Evolutionary conservation across 1,140 invertebrate genomes (phyloP), one percentile per base, ranked within the genome.

Genomic region (Heterodera schachtii): DNA sequence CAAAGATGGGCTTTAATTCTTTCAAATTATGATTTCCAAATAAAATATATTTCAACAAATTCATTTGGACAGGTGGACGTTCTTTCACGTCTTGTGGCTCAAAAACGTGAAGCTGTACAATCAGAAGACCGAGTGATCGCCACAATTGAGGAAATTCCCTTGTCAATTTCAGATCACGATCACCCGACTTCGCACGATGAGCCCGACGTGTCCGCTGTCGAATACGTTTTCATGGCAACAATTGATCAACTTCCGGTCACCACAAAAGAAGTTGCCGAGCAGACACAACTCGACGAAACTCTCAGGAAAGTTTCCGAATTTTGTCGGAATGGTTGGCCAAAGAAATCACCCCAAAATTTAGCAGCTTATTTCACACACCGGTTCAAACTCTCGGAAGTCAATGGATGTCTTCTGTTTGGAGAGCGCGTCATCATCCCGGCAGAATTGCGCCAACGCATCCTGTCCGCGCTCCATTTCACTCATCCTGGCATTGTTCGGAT

Each of bases 381-480:
- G 8, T 16, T 16, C 57, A 60, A 60, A 46, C 13, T 79, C 6
- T 79, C 64, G 7, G 67, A 74, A 49, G 49, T 79, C 4, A 7
- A 80, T 3, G 46, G 43, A 13, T 78, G 57, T 16, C 9, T 78
- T 3, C 67, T 78, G 1, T 78, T 77, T 31, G 11, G 52, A 1
- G 43, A 88, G 80, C 81, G 90, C 80, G 85, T 91, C 2, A 80
- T 91, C 11, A 89, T 92, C 43, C 92, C 92, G 49, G 86, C 90
- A 84, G 75, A 57, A 31, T 79, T 91, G 64, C 88, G 86, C 71
- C 31, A 83, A 13, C 52, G 84, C 75, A 84, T 92, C 11, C 79
- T 92, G 6, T 75, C 90, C 21, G 85, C 90, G 78, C 84, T 92
- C 19, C 92, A 92, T 86, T 76, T 80, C 13, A 90, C 89, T 1